Evolutionary conservation across 2,888 invertebrate species (phyloP), one percentile per base, ranked within the genome.

Genomic region (Psylliodes chrysocephalus): DNA sequence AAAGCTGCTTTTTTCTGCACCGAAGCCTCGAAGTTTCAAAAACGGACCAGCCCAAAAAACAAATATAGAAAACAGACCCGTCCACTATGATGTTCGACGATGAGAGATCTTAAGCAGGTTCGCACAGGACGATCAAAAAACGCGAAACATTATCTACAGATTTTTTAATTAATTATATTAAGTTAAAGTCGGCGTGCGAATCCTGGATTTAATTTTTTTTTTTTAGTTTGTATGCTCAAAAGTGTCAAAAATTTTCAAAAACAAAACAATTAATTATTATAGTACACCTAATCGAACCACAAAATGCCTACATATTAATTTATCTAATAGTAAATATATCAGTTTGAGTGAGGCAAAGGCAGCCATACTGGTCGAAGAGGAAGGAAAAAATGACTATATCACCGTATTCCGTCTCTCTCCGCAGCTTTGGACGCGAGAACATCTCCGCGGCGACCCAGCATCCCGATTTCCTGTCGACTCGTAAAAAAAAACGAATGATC

Each of bases 291-390:
- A 76, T 77, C 75, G 80, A 81, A 81, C 79, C 81, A 49, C 79
- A 80, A 79, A 81, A 80, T 77, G 78, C 79, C 81, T 81, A 81
- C 79, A 78, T 74, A 77, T 79, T 79, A 78, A 81, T 80, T 81
- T 79, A 81, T 78, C 81, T 81, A 81, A 81, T 79, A 80, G 78
- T 79, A 79, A 79, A 78, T 78, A 78, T 72, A 76, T 72, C 74
- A 75, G 73, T 76, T 76, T 75, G 78, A 76, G 75, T 77, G 78
- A 75, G 76, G 53, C 54, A 52, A 53, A 54, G 53, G 47, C 51
- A 57, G 44, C 47, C 33, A 44, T 30, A 55, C 10, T 14, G 25
- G 17, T 18, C 46, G 30, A 18, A 33, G 25, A 51, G 7, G 15
- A 42, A 56, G 19, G 56, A 56, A 47, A 35, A 56, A 56, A 56